Evolutionary conservation across 1,140 invertebrate species (phyloP).

Genomic region (Cydia pomonella): DNA sequence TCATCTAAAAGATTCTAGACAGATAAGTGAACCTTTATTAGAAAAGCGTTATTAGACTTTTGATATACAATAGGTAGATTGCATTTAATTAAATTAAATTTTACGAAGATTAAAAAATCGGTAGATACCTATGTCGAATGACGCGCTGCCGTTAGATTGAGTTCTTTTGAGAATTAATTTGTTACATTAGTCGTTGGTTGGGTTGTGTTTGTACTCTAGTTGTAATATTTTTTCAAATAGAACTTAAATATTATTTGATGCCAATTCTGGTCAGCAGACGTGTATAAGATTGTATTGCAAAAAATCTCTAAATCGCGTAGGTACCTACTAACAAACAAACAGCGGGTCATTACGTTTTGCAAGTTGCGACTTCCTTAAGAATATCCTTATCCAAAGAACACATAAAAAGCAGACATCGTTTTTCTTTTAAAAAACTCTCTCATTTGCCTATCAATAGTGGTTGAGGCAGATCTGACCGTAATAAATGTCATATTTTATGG

Average conservation of each 20-base stretch:
- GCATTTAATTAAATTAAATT: background rate
- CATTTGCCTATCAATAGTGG: conserved; percentile 81
- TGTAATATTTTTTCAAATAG: no score
- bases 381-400: conserved; percentile 75
- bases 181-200: no score
- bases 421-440: conserved; percentile 81
- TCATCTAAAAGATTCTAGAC: conserved; percentile 3
- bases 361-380: conserved; percentile 68
- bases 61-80: background rate
- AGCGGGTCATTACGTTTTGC: conserved; percentile 54
- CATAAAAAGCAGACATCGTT: conserved; percentile 81
- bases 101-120: background rate
- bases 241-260: no score
- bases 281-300: no score
- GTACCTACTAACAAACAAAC: conserved; percentile 35
- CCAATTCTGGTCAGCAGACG: no score
- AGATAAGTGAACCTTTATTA: background rate
- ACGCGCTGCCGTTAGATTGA: no score
- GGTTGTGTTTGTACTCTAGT: no score
- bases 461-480: conserved; percentile 79
- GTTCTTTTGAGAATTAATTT: no score
- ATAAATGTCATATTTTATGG: conserved; percentile 80
- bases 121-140: background rate
- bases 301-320: background rate
- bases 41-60: background rate